These are phyloP conservation scores for Cichladusa arquata DNA, from an alignment of 2,113 vertebrate genomes.

Conservation along the genomic window DNA sequence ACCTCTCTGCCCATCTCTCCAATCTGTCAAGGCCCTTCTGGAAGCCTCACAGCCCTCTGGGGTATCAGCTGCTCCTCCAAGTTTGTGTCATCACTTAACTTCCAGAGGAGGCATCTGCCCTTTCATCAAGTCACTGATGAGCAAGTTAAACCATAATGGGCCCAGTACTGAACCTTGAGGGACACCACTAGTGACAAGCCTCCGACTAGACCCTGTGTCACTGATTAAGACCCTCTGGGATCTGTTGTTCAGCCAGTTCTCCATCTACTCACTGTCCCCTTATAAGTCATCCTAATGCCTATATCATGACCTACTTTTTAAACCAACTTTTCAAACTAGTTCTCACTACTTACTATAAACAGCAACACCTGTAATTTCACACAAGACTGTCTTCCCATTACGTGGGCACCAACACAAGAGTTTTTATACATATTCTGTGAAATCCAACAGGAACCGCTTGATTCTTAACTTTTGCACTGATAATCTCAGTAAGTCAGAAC, in stretches of 20 bases:
- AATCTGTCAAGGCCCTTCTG: neutral
- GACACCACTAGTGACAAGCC: neutral
- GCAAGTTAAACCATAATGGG: neutral
- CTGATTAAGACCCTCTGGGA: neutral
- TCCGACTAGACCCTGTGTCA: neutral
- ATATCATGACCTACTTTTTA: neutral
- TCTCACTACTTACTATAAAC: neutral
- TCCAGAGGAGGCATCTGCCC: neutral
- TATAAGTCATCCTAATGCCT: neutral
- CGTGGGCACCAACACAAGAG: neutral
- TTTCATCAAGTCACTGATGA: neutral
- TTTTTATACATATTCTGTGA: neutral
- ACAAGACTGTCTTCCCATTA: neutral
- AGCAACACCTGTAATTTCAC: neutral
- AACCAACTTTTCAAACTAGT: neutral
- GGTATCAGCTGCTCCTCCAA: rapidly evolving
- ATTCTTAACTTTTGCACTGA: neutral
- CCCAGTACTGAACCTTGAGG: neutral
- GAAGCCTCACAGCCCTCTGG: neutral
- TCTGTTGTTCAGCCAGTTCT: neutral
- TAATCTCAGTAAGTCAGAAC: neutral
- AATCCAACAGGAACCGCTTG: neutral
- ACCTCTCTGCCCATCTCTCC: neutral
- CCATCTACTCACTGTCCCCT: neutral
- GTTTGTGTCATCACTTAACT: neutral